These are phyloP conservation scores for Thinocorus orbignyianus DNA, from an alignment of 2,113 vertebrate genomes.

Conservation along the genomic window DNA sequence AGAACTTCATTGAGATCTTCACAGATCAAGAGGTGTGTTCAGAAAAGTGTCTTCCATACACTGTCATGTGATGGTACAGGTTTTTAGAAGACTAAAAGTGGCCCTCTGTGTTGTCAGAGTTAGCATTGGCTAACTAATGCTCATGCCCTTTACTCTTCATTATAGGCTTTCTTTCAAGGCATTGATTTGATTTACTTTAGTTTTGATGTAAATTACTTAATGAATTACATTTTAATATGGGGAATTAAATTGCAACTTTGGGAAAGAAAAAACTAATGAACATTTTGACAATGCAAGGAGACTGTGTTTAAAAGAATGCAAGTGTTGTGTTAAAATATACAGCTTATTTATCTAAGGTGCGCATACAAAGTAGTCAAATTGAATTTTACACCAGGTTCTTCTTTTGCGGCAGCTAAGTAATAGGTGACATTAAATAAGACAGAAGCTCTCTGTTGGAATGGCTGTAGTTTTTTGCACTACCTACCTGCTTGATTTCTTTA, in stretches of 20 bases:
- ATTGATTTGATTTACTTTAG: neutral
- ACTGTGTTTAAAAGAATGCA: too few species aligned
- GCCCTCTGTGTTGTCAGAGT: neutral
- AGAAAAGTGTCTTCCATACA: neutral
- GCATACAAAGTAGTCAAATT: neutral
- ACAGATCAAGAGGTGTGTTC: conserved; percentile 90
- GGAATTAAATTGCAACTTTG: neutral
- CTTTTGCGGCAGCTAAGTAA: neutral
- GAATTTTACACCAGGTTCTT: neutral
- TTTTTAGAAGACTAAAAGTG: neutral
- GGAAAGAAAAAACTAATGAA: neutral
- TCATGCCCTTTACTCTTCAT: neutral
- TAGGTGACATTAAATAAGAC: neutral
- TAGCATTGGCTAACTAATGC: neutral
- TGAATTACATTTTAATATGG: neutral
- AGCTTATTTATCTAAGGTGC: neutral
- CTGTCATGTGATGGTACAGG: neutral
- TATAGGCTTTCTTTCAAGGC: neutral
- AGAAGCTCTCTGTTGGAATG: neutral
- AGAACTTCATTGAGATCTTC: conserved; percentile 94
- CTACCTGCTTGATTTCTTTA: neutral
- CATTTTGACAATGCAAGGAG: neutral
- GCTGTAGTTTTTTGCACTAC: neutral
- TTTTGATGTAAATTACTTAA: neutral
- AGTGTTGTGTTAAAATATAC: neutral